Conservation (phyloP, 2,113 vertebrate genomes). For the Sapajus apella region DNA sequence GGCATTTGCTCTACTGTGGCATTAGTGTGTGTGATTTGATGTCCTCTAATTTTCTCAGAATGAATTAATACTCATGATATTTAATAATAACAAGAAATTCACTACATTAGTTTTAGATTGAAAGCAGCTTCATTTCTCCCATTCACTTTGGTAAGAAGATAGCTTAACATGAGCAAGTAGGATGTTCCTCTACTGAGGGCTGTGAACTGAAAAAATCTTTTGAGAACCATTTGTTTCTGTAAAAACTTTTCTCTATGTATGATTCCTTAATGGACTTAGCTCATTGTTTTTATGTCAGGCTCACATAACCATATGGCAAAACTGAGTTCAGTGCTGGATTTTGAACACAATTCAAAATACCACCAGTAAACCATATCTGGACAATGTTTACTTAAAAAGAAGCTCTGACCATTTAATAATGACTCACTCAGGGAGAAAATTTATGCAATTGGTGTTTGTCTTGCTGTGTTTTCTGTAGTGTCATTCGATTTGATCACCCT, state of each 20-base stretch:
- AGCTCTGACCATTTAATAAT: not conserved
- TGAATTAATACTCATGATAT: constrained; percentile 17
- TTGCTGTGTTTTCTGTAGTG: not conserved
- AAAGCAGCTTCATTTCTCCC: not conserved
- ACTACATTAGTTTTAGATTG: not conserved
- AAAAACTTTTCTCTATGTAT: not conserved
- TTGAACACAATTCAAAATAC: constrained; percentile 28
- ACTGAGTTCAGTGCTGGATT: not conserved
- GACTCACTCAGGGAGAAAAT: not conserved
- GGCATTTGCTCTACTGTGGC: not conserved
- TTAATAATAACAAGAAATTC: constrained; percentile 25
- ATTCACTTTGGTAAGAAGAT: not conserved
- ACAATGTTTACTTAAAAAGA: not conserved
- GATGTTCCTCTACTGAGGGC: not conserved
- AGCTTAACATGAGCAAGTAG: not conserved
- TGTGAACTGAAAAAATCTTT: constrained; percentile 39
- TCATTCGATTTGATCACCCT: not conserved
- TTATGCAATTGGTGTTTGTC: not conserved
- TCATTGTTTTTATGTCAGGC: constrained; percentile 6
- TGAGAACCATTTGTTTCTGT: constrained; percentile 3
- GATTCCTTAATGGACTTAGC: not conserved
- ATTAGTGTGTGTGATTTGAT: not conserved
- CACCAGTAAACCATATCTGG: not conserved
- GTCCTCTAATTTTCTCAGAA: not conserved
- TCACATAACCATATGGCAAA: not conserved